Evolutionary conservation across 2,797 vertebrate genomes (phyloP).

Genomic region (Scleropages formosus): DNA sequence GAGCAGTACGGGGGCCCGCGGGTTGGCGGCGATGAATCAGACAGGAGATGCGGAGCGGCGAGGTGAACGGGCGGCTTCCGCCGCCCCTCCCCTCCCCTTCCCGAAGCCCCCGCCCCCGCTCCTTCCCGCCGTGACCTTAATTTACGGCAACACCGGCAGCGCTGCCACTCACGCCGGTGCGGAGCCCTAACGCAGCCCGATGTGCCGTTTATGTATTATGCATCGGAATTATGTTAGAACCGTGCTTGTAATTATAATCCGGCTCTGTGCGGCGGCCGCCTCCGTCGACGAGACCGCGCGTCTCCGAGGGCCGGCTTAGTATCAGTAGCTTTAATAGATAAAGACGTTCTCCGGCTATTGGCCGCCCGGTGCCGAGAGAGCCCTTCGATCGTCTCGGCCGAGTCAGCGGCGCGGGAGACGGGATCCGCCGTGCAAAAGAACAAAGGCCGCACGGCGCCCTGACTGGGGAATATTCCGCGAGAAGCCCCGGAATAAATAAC

Average conservation of each 20-base stretch:
- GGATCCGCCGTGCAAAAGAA: constrained; percentile 17
- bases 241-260: constrained; percentile 36
- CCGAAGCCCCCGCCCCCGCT: not conserved
- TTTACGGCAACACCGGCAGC: not conserved
- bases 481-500: constrained; percentile 34
- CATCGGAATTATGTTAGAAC: constrained; percentile 41
- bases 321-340: constrained; percentile 21
- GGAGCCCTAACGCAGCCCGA: constrained; percentile 30
- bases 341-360: constrained; percentile 36
- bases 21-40: constrained; percentile 43
- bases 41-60: constrained; percentile 34
- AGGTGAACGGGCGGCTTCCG: constrained; percentile 13
- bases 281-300: constrained; percentile 16
- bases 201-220: constrained; percentile 43
- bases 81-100: too few relatives aligned
- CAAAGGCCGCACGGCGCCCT: not conserved
- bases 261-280: not conserved
- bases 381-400: constrained; percentile 30
- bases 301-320: constrained; percentile 23
- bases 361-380: constrained; percentile 20
- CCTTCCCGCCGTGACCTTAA: not conserved
- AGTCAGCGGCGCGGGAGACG: constrained; percentile 1
- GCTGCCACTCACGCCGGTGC: not conserved
- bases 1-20: constrained; percentile 35
- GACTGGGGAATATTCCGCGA: constrained; percentile 30